phyloP scores from a whole-genome alignment of 2,888 invertebrate species.

The Athalia rosae region DNA sequence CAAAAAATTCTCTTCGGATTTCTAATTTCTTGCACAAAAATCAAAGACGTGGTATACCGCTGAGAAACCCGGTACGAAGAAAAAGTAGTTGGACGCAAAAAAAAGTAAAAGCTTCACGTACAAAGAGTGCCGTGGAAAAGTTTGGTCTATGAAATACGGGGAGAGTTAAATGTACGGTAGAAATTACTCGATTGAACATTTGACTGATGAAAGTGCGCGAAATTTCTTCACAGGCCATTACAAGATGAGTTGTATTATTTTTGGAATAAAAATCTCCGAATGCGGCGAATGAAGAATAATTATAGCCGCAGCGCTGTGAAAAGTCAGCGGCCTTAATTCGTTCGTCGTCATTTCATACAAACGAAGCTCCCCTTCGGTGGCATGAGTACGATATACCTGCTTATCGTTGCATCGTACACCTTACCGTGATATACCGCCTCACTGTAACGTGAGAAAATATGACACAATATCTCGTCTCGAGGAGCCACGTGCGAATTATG shows the following conservation, averaged over 20 bases:
- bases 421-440: not conserved
- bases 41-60: not conserved
- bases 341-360: too few species aligned
- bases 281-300: too few species aligned
- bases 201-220: too few species aligned
- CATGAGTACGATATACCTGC: not conserved
- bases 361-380: not conserved
- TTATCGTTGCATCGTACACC: conserved; percentile 4
- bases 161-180: too few species aligned
- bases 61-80: not conserved
- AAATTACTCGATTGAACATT: not conserved
- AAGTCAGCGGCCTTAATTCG: too few species aligned
- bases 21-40: not conserved
- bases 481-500: conserved; percentile 7
- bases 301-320: too few species aligned
- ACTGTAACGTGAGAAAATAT: conserved; percentile 30
- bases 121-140: conserved; percentile 2
- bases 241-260: not conserved
- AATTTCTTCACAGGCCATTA: not conserved
- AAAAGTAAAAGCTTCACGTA: conserved; percentile 26
- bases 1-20: conserved; percentile 1
- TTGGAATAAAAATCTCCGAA: not conserved
- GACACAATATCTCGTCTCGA: conserved; percentile 17
- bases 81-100: not conserved
- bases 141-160: not conserved